These are phyloP conservation scores for Galbula dea DNA, from an alignment of 2,113 vertebrate species.

Conservation along the genomic window DNA sequence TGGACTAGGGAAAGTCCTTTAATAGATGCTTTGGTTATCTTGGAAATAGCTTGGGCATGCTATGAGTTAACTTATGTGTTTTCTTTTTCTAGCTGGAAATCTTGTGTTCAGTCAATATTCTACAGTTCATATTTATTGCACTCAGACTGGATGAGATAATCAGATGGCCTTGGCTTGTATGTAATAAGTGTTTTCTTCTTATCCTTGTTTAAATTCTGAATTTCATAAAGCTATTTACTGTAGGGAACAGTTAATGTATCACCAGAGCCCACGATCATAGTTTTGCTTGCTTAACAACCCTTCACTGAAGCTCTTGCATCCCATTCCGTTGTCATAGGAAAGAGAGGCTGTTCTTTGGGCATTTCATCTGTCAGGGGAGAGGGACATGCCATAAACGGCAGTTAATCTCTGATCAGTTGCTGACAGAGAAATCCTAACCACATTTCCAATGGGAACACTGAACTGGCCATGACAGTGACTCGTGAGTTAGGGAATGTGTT, in stretches of 20 bases:
- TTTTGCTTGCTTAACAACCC: background rate
- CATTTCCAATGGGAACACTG: background rate
- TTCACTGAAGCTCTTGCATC: background rate
- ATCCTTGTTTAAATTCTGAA: background rate
- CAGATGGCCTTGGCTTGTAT: slow-evolving; percentile 97
- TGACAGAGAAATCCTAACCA: background rate
- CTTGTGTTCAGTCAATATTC: slow-evolving; percentile 97
- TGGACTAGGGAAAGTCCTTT: background rate
- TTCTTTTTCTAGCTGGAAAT: slow-evolving; percentile 89
- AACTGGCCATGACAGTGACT: background rate
- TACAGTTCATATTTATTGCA: slow-evolving; percentile 99
- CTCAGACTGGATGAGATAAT: slow-evolving; percentile 94
- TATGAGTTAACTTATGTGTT: background rate
- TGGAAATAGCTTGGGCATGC: background rate
- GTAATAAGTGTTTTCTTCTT: slow-evolving; percentile 60
- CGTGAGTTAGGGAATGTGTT: background rate
- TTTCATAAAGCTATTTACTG: background rate
- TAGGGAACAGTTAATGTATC: background rate
- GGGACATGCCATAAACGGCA: background rate
- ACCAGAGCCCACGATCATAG: background rate
- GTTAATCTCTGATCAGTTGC: background rate
- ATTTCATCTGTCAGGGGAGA: background rate
- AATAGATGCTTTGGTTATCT: background rate
- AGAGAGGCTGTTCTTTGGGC: background rate
- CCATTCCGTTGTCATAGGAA: background rate